Base-by-base conservation (phyloP, 2,113 vertebrate species). In the Tachuris rubrigastra region DNA sequence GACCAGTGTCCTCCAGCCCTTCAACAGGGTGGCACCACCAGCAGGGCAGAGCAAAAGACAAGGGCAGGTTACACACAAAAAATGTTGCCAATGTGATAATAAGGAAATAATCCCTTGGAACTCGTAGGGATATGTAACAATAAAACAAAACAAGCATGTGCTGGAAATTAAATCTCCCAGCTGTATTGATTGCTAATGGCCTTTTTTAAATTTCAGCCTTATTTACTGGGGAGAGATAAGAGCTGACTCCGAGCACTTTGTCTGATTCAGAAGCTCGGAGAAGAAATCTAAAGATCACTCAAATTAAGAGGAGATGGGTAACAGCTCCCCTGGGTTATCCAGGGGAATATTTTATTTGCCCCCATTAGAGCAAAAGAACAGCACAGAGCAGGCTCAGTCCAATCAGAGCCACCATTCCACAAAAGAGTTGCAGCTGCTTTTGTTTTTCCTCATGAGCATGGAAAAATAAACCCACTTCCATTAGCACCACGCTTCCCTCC, bases 211-310 rank as follows among this genome's bases (percentile, higher is more conserved):
- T 92, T 94, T 85, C 95, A 92, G n/a, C 91, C 95, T 95, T 97
- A 97, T 97, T 98, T 98, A 93, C 95, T 77, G 93, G 76, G 91
- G 91, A 91, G 93, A 88, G 95, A 92, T 95, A 78, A 97, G 95
- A 97, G 96, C 95, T 79, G 85, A 53, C 95, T 96, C 89, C 30
- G 84, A 96, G 97, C 96, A 97, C 96, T 97, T 94, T 97, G 97
- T 92, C 92, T 83, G 93, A 69, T 94, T 91, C 96, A 79, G 69
- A 94, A 88, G 30, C 93, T 85, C 33, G 24, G 55, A 84, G 95
- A 96, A 97, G 97, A 87, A 97, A 97, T 91, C 93, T 93, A 44
- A 97, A 94, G 95, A 97, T 97, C 95, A 94, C 96, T 97, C 97
- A 97, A 96, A 97, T 97, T 96, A 97, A 96, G 93, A 97, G 96